Evolutionary conservation across 2,888 invertebrate species (phyloP).

Genomic region (Polymixis lichenea): DNA sequence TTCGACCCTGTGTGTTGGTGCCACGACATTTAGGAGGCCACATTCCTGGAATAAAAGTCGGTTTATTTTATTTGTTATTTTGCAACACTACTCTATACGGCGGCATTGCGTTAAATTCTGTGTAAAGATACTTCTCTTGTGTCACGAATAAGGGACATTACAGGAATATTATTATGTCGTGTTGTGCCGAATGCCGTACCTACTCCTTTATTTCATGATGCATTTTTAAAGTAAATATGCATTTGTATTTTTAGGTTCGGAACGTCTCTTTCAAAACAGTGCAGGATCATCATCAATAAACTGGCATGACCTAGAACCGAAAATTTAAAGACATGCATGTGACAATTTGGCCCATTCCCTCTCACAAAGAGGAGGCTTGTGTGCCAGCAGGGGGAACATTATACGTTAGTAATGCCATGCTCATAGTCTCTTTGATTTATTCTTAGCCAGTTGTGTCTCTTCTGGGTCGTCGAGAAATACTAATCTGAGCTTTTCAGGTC

Average conservation of each 20-base stretch:
- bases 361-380: background rate
- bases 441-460: background rate
- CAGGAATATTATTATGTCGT: background rate
- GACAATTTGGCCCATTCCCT: background rate
- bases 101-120: constrained; percentile 21
- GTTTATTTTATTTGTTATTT: constrained; percentile 45
- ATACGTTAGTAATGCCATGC: background rate
- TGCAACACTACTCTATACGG: constrained; percentile 26
- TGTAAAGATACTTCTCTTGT: constrained; percentile 1
- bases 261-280: background rate
- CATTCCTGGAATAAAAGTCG: constrained; percentile 70
- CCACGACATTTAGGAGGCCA: constrained; percentile 72
- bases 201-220: background rate
- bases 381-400: background rate
- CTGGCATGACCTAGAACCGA: background rate
- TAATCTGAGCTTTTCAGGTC: background rate
- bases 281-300: background rate
- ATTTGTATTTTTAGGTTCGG: background rate
- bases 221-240: background rate
- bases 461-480: background rate
- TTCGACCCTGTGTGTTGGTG: constrained; percentile 65
- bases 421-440: background rate
- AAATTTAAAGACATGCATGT: background rate
- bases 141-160: background rate
- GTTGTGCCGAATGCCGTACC: background rate